Percentiles rank a stretch among this genome's conserved stretches.
phyloP scores from a whole-genome alignment of 1,140 invertebrate species.

The Dinoponera quadriceps region DNA sequence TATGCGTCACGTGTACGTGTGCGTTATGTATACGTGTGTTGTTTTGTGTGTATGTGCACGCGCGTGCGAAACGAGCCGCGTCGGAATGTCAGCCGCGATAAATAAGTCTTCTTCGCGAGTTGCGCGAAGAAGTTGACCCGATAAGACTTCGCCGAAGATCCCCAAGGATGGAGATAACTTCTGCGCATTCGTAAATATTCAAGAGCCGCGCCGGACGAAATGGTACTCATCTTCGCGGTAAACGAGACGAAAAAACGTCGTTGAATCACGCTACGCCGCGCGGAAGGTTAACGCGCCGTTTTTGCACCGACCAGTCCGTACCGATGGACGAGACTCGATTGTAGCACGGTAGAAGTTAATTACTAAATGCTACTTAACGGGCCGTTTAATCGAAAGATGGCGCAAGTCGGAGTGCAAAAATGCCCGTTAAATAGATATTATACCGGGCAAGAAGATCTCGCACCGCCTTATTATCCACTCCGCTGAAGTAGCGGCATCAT shows the following conservation, averaged over 20 bases:
- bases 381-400: neutral
- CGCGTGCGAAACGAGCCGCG: conserved; percentile 7
- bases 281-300: neutral
- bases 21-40: neutral
- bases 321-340: neutral
- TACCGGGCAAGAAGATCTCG: neutral
- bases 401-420: neutral
- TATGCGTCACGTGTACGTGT: neutral
- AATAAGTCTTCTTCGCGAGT: conserved; percentile 44
- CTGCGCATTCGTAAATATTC: conserved; percentile 48
- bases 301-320: neutral
- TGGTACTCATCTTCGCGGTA: conserved; percentile 17
- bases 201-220: conserved; percentile 24
- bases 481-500: conserved; percentile 4
- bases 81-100: conserved; percentile 44
- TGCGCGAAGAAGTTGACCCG: conserved; percentile 34
- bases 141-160: conserved; percentile 57
- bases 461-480: neutral
- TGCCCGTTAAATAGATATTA: no score
- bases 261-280: neutral
- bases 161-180: conserved; percentile 48
- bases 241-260: neutral
- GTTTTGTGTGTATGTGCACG: neutral
- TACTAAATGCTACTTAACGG: neutral
- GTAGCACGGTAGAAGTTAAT: neutral